phyloP scores from a whole-genome alignment of 1,140 invertebrate genomes.

The Drosophila bocqueti region DNA sequence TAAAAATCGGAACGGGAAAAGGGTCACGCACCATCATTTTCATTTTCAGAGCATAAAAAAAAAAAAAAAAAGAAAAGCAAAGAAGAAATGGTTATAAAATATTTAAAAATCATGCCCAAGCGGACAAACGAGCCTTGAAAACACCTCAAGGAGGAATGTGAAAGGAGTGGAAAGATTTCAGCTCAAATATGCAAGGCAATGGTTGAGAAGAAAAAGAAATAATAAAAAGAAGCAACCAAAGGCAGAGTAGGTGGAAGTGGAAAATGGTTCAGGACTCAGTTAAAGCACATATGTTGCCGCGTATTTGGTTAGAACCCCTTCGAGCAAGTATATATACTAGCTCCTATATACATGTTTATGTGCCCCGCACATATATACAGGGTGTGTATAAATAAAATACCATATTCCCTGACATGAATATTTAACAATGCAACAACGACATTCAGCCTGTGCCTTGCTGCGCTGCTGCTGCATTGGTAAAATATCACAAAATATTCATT shows the following conservation, averaged over 20 bases:
- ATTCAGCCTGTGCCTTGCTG: conserved; percentile 23
- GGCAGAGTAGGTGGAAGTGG: background rate
- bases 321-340: conserved; percentile 9
- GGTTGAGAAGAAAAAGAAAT: conserved; percentile 11
- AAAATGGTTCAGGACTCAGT: background rate
- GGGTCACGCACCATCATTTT: conserved; percentile 41
- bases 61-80: conserved; percentile 41
- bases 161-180: conserved; percentile 47
- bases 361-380: background rate
- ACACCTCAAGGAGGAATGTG: conserved; percentile 24
- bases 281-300: conserved; percentile 25
- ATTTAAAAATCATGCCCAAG: conserved; percentile 75
- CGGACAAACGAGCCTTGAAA: conserved; percentile 60
- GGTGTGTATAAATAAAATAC: conserved; percentile 41
- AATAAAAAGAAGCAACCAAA: background rate
- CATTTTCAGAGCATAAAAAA: conserved; percentile 46
- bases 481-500: conserved; percentile 79
- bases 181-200: conserved; percentile 63
- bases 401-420: conserved; percentile 61
- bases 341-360: background rate
- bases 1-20: background rate
- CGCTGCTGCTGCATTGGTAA: conserved; percentile 45
- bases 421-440: conserved; percentile 63
- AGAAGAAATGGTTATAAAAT: conserved; percentile 66
- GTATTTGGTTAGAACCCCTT: conserved; percentile 34